Evolutionary conservation across 2,888 invertebrate species (phyloP).

Genomic region (Sipha maydis): DNA sequence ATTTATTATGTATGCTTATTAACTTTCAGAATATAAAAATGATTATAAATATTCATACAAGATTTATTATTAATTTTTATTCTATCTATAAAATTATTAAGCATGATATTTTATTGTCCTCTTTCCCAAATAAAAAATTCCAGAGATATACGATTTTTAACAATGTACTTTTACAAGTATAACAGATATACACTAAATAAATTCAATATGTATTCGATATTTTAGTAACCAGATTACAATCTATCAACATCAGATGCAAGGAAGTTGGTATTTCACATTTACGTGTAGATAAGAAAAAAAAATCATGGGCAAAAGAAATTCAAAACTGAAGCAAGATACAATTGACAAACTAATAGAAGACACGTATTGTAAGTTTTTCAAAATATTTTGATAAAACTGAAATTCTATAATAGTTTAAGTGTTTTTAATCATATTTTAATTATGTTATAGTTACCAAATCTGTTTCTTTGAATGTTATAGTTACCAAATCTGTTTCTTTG

Average conservation of each 20-base stretch:
- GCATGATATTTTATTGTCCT: background rate
- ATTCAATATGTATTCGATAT: background rate
- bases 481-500: no score
- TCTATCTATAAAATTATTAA: no score
- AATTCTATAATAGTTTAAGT: background rate
- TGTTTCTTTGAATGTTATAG: no score
- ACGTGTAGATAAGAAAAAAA: constrained; percentile 61
- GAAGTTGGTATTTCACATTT: background rate
- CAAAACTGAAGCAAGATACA: constrained; percentile 94
- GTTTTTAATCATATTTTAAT: background rate
- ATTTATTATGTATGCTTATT: no score
- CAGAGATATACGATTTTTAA: background rate
- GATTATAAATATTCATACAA: no score
- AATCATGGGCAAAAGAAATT: constrained; percentile 94
- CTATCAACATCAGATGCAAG: constrained; percentile 35
- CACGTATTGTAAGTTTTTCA: constrained; percentile 86
- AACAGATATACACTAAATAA: background rate
- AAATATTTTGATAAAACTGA: background rate
- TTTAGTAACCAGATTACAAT: constrained; percentile 10
- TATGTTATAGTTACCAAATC: no score
- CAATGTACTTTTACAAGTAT: background rate
- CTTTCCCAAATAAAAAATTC: background rate
- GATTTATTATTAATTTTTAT: no score
- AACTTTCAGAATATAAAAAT: no score
- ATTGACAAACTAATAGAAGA: constrained; percentile 90